phyloP scores from a whole-genome alignment of 2,113 vertebrate species.

The Stigmatopora nigra region DNA sequence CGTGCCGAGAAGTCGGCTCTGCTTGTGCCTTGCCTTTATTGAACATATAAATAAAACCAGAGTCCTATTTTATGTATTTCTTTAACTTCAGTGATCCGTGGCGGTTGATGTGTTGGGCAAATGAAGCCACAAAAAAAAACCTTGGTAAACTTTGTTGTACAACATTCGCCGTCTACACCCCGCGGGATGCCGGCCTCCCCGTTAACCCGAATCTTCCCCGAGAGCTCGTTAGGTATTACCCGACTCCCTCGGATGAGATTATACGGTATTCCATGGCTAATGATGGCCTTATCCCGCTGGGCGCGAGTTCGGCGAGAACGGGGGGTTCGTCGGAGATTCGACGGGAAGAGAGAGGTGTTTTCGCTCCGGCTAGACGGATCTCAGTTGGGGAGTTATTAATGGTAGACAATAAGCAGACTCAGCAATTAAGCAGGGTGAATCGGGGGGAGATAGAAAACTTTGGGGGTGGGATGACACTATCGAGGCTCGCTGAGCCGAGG shows the following conservation, averaged over 20 bases:
- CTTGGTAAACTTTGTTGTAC: conserved; percentile 37
- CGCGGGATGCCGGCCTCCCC: conserved; percentile 2
- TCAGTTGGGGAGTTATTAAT: conserved; percentile 52
- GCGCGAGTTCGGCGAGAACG: neutral
- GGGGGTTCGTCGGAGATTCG: conserved; percentile 49
- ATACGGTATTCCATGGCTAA: conserved; percentile 40
- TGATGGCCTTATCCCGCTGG: conserved; percentile 29
- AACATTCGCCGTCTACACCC: neutral
- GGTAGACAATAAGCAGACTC: conserved; percentile 56
- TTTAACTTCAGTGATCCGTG: conserved; percentile 35
- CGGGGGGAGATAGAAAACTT: conserved; percentile 29
- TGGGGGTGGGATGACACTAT: neutral
- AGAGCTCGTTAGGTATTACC: conserved; percentile 17
- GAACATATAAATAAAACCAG: conserved; percentile 59
- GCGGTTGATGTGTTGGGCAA: conserved; percentile 28
- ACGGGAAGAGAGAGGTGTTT: conserved; percentile 36
- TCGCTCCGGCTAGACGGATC: conserved; percentile 54
- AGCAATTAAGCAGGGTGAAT: conserved; percentile 51
- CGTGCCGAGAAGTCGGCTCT: conserved; percentile 44
- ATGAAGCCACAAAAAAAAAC: conserved; percentile 18
- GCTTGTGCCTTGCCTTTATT: conserved; percentile 66
- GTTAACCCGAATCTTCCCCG: conserved; percentile 36
- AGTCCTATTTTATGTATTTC: conserved; percentile 52
- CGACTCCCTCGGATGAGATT: conserved; percentile 23
- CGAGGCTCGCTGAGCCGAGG: neutral